Evolutionary conservation across 1,140 invertebrate species (phyloP).

Genomic region (Kradibia gibbosae): DNA sequence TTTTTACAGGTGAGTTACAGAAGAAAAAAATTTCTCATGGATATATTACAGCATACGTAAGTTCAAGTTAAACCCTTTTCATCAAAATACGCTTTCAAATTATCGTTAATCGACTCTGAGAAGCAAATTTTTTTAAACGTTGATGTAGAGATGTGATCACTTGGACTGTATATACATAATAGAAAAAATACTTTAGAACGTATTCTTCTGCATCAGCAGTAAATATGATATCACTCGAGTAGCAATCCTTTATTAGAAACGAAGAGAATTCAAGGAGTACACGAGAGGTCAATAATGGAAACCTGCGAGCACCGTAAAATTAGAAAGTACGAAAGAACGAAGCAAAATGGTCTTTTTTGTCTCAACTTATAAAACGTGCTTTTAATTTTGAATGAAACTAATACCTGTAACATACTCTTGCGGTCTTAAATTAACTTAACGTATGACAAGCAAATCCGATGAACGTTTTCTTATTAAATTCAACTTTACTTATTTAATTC

Average conservation of each 20-base stretch:
- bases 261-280: slow-evolving; percentile 32
- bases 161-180: no score
- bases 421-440: neutral
- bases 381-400: slow-evolving; percentile 9
- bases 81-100: no score
- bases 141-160: no score
- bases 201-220: slow-evolving; percentile 6
- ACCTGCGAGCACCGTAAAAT: slow-evolving; percentile 19
- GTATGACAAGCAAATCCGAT: neutral
- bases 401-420: neutral
- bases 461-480: neutral
- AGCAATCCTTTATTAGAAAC: slow-evolving; percentile 33
- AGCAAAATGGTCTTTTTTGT: slow-evolving; percentile 6
- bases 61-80: no score
- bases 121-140: no score
- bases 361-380: neutral
- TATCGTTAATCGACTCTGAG: no score
- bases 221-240: neutral
- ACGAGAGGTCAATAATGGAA: slow-evolving; percentile 21
- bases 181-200: no score
- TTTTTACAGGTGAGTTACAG: slow-evolving; percentile 38
- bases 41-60: no score
- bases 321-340: slow-evolving; percentile 5
- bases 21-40: neutral
- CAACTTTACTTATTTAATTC: neutral